Conservation (phyloP, 2,888 invertebrate species). For the Pyralis farinalis region DNA sequence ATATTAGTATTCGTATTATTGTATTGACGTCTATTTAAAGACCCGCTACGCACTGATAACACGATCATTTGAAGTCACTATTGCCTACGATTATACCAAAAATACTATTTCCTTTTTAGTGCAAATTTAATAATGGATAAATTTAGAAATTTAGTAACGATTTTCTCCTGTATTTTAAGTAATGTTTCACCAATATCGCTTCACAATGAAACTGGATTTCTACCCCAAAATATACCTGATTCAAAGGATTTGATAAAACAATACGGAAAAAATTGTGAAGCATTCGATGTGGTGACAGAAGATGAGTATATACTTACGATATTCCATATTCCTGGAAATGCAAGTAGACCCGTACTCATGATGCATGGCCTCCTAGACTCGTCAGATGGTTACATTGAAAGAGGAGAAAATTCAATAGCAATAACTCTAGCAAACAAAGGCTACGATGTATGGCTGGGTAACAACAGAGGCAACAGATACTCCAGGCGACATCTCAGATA, state of each 20-base stretch:
- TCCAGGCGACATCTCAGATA: constrained; percentile 69
- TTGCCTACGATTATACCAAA: too few species aligned
- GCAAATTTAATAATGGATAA: too few species aligned
- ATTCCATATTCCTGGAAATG: constrained; percentile 27
- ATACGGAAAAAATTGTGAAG: constrained; percentile 20
- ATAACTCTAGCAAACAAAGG: constrained; percentile 60
- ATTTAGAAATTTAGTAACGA: neutral
- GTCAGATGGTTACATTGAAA: constrained; percentile 34
- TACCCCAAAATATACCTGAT: too few species aligned
- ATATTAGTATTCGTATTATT: too few species aligned
- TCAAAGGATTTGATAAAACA: too few species aligned
- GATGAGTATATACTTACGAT: constrained; percentile 34
- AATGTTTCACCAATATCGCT: constrained; percentile 9
- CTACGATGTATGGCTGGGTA: constrained; percentile 65
- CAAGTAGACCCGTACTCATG: constrained; percentile 20
- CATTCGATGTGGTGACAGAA: constrained; percentile 33
- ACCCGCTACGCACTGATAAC: too few species aligned
- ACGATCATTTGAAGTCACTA: too few species aligned
- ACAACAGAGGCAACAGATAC: constrained; percentile 82
- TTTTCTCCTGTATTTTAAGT: neutral
- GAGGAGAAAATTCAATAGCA: constrained; percentile 38
- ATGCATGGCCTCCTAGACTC: constrained; percentile 41
- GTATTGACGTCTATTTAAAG: too few species aligned
- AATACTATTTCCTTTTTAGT: too few species aligned
- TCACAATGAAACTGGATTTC: too few species aligned